phyloP scores from a whole-genome alignment of 2,113 vertebrate genomes.

The Pluvialis apricaria region DNA sequence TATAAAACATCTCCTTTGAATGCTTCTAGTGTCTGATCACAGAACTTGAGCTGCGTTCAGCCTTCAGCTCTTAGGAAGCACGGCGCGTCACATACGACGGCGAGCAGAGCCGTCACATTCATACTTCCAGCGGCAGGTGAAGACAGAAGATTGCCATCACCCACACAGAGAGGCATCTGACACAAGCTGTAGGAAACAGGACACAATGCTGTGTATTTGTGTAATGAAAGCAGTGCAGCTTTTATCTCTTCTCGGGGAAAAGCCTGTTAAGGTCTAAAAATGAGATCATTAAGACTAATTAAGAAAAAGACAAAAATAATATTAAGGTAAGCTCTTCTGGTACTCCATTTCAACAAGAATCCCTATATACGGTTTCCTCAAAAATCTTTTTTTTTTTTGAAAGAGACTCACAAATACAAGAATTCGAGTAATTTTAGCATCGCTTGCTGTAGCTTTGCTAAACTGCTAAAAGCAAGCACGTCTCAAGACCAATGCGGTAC shows the following conservation, averaged over 20 bases:
- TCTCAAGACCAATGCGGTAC: background rate
- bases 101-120: background rate
- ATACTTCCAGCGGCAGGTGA: background rate
- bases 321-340: background rate
- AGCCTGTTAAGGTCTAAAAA: background rate
- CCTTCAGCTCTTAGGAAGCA: background rate
- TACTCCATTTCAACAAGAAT: background rate
- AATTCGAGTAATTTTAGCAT: background rate
- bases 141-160: background rate
- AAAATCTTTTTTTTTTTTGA: background rate
- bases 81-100: background rate
- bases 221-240: background rate
- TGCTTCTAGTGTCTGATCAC: background rate
- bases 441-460: background rate
- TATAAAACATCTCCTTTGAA: slow-evolving; percentile 19
- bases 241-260: background rate
- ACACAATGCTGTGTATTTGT: background rate
- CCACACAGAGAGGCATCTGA: background rate
- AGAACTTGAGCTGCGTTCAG: background rate
- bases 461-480: background rate
- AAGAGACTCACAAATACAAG: background rate
- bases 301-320: background rate
- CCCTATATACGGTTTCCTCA: background rate
- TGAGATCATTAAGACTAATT: background rate
- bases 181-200: background rate